Evolutionary conservation across 2,113 vertebrate genomes (phyloP).

Genomic region (Lophochroa leadbeateri): DNA sequence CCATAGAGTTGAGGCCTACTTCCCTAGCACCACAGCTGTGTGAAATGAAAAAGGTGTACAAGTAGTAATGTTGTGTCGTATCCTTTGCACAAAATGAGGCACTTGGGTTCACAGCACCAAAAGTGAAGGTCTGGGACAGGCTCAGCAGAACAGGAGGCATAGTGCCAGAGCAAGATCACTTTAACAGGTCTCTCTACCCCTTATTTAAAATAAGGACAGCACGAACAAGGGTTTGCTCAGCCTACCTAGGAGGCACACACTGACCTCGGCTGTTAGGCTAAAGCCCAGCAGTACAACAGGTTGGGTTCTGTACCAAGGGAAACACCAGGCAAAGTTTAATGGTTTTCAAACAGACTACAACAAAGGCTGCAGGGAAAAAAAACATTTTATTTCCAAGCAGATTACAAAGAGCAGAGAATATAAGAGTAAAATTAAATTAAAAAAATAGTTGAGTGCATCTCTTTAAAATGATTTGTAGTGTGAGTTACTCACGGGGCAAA

Average conservation of each 20-base stretch:
- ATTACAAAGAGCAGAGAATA: slow-evolving; percentile 73
- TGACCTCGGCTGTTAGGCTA: not conserved
- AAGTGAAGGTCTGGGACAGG: not conserved
- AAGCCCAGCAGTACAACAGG: not conserved
- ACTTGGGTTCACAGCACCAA: fast-evolving
- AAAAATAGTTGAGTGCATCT: slow-evolving; percentile 73
- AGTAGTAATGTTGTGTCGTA: too few species aligned
- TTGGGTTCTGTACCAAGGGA: not conserved
- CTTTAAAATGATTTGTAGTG: slow-evolving; percentile 71
- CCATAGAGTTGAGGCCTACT: too few species aligned
- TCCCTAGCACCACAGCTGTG: too few species aligned
- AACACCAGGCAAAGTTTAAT: slow-evolving; percentile 24
- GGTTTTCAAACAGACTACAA: slow-evolving; percentile 63
- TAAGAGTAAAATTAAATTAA: slow-evolving; percentile 74
- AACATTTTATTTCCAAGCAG: slow-evolving; percentile 73
- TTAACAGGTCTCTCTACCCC: not conserved
- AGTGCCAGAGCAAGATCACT: not conserved
- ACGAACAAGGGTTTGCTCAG: not conserved
- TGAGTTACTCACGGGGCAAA: slow-evolving; percentile 69
- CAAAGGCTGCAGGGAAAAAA: slow-evolving; percentile 67
- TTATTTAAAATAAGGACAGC: not conserved
- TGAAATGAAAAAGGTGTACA: too few species aligned
- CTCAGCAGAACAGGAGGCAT: not conserved
- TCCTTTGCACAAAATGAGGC: not conserved
- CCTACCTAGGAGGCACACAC: not conserved